Percentiles rank a stretch among this genome's conserved stretches.
Conservation (phyloP, 1,140 invertebrate genomes). For the Polypedilum pembai region DNA sequence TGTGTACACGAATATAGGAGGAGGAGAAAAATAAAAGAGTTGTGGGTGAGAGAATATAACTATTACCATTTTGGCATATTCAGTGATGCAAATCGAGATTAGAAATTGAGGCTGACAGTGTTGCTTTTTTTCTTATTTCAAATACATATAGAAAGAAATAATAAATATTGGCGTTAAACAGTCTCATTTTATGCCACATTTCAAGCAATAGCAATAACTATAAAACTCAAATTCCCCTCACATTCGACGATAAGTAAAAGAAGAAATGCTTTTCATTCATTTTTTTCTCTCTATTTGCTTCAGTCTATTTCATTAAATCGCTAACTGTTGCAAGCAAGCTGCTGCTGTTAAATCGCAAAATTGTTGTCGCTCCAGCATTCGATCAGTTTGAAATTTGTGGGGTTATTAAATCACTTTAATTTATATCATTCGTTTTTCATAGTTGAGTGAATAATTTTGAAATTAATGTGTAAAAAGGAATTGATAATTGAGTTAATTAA, state of each 20-base stretch:
- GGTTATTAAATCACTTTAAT: too few species aligned
- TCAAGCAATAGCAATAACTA: background rate
- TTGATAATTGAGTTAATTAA: too few species aligned
- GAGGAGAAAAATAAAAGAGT: conserved; percentile 6
- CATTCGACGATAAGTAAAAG: background rate
- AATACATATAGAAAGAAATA: background rate
- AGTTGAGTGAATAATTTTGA: too few species aligned
- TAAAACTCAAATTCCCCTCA: background rate
- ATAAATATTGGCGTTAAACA: conserved; percentile 9
- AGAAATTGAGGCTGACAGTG: background rate
- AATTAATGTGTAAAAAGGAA: too few species aligned
- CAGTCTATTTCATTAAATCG: background rate
- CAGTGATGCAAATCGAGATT: conserved; percentile 10
- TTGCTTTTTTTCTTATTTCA: background rate
- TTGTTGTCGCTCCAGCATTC: background rate
- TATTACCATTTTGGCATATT: conserved; percentile 18
- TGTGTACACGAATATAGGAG: too few species aligned
- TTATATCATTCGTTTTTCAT: too few species aligned
- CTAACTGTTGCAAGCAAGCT: background rate
- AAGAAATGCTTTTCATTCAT: background rate
- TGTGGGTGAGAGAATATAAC: background rate
- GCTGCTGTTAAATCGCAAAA: background rate
- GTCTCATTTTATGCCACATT: conserved; percentile 4
- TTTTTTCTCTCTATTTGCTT: background rate
- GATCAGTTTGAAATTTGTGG: too few species aligned